These are phyloP conservation scores for Calliopsis andreniformis DNA, from an alignment of 1,140 invertebrate genomes.

Conservation along the genomic window DNA sequence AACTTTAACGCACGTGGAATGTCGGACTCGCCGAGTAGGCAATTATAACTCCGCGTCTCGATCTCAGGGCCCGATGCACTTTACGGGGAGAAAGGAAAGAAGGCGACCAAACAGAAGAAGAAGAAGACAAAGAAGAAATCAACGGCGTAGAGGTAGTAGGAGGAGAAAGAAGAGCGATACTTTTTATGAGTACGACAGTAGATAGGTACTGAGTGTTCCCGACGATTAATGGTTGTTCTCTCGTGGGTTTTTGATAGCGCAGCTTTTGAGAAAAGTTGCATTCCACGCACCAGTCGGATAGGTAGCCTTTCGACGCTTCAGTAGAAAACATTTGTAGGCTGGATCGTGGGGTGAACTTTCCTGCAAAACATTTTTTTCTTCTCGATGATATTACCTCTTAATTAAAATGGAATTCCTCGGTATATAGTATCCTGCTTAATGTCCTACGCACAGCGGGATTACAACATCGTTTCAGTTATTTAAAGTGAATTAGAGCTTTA, in stretches of 20 bases:
- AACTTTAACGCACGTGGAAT: conserved; percentile 69
- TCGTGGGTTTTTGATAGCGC: conserved; percentile 33
- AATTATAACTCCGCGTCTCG: conserved; percentile 65
- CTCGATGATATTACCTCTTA: background rate
- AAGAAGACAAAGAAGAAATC: conserved; percentile 26
- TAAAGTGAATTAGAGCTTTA: background rate
- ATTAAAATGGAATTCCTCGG: conserved; percentile 6
- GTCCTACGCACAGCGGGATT: background rate
- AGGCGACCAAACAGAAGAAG: conserved; percentile 6
- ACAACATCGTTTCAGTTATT: background rate
- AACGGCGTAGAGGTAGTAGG: background rate
- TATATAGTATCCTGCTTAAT: background rate
- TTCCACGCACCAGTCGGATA: background rate
- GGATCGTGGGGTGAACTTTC: background rate
- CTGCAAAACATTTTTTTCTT: background rate
- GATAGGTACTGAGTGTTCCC: conserved; percentile 53
- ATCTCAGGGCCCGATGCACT: conserved; percentile 55
- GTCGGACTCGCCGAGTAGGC: conserved; percentile 62
- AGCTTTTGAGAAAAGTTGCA: conserved; percentile 20
- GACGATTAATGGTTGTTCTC: conserved; percentile 52
- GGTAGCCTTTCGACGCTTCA: background rate
- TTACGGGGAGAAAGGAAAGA: conserved; percentile 34
- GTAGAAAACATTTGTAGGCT: background rate
- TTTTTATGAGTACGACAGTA: conserved; percentile 44
- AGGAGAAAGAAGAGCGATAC: conserved; percentile 30